Percentiles rank a stretch among this genome's conserved stretches.
Evolutionary conservation across 1,140 invertebrate genomes (phyloP).

Genomic region (Diplogasteroides magnus): DNA sequence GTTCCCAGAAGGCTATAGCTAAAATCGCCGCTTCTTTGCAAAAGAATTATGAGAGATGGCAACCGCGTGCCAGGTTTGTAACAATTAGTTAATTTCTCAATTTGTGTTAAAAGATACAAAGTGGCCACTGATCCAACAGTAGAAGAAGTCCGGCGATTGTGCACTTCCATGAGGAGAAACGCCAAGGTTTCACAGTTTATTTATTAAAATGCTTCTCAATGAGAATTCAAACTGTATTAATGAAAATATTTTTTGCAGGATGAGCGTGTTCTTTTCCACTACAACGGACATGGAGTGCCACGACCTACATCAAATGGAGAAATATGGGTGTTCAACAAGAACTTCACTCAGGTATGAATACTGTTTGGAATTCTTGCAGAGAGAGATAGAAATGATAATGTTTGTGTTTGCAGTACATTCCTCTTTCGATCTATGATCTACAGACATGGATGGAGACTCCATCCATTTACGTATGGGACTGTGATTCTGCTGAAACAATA

Average conservation of each 20-base stretch:
- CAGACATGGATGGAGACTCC: constrained; percentile 98
- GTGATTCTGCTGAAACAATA: constrained; percentile 90
- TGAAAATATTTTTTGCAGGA: constrained; percentile 65
- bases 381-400: constrained; percentile 8
- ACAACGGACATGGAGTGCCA: constrained; percentile 98
- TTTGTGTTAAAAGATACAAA: constrained; percentile 71
- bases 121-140: constrained; percentile 91
- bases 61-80: constrained; percentile 72
- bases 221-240: background rate
- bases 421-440: constrained; percentile 91
- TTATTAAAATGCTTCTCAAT: no score
- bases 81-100: constrained; percentile 1
- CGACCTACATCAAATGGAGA: constrained; percentile 95
- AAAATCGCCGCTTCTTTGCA: constrained; percentile 83
- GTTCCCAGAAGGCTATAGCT: constrained; percentile 86
- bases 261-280: constrained; percentile 96
- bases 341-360: constrained; percentile 54
- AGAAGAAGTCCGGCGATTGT: constrained; percentile 95
- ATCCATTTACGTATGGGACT: constrained; percentile 98
- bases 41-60: constrained; percentile 89
- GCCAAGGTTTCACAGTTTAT: constrained; percentile 65
- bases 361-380: constrained; percentile 2
- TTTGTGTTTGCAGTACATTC: constrained; percentile 78
- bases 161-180: constrained; percentile 85
- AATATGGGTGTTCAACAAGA: constrained; percentile 99